Conservation (phyloP, 1,140 invertebrate species). For the Zophobas atratus region DNA sequence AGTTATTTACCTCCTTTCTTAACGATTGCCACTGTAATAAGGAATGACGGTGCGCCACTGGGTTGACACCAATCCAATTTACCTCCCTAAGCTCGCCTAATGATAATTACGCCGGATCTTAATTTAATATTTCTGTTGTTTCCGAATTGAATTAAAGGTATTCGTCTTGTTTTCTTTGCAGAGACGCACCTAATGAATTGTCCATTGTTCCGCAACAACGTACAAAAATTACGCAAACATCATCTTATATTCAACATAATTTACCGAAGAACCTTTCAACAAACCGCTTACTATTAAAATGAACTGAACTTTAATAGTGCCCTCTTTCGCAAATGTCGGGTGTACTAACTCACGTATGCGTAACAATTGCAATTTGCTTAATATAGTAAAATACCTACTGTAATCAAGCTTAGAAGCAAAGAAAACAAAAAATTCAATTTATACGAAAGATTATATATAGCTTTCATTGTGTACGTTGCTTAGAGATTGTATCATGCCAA, state of each 20-base stretch:
- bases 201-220: slow-evolving; percentile 8
- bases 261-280: too few species aligned
- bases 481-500: too few species aligned
- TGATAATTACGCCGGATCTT: slow-evolving; percentile 54
- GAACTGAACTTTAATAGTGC: too few species aligned
- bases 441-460: too few species aligned
- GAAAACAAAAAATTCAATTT: too few species aligned
- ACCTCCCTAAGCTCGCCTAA: slow-evolving; percentile 52
- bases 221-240: slow-evolving; percentile 21
- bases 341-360: too few species aligned
- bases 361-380: too few species aligned
- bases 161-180: slow-evolving; percentile 51
- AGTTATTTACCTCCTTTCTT: slow-evolving; percentile 58
- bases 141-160: slow-evolving; percentile 42
- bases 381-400: too few species aligned
- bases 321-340: too few species aligned
- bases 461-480: too few species aligned
- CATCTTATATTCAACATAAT: background rate
- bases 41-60: slow-evolving; percentile 51
- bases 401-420: too few species aligned
- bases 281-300: too few species aligned
- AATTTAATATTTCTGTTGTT: slow-evolving; percentile 54
- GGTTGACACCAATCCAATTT: slow-evolving; percentile 55
- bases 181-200: slow-evolving; percentile 37
- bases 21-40: slow-evolving; percentile 56